Percentiles rank a stretch among this genome's conserved stretches.
Evolutionary conservation across 2,113 vertebrate genomes (phyloP).

Genomic region (Macrotis lagotis): DNA sequence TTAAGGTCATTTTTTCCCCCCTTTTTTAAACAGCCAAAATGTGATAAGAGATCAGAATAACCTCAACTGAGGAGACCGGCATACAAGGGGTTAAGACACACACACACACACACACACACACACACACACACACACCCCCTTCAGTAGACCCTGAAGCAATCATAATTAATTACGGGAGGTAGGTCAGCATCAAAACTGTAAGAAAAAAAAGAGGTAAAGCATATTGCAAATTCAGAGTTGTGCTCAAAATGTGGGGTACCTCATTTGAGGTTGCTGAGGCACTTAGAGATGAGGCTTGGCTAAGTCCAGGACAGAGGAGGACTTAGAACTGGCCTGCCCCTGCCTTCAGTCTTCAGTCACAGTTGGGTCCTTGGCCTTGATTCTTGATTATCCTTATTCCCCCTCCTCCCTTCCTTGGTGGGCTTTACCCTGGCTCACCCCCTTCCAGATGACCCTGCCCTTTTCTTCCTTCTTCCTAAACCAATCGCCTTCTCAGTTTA

Average conservation of each 20-base stretch:
- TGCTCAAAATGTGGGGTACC: not conserved
- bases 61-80: constrained; percentile 56
- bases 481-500: constrained; percentile 81
- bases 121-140: constrained; percentile 59
- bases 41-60: constrained; percentile 72
- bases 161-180: constrained; percentile 71
- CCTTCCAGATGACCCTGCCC: not conserved
- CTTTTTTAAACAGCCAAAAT: constrained; percentile 68
- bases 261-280: not conserved
- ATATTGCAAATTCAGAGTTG: constrained; percentile 9
- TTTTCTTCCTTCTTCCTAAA: constrained; percentile 54
- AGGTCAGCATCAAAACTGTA: constrained; percentile 62
- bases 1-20: constrained; percentile 62
- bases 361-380: not conserved
- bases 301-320: constrained; percentile 23
- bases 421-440: not conserved
- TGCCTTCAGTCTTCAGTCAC: not conserved
- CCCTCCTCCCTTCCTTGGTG: not conserved
- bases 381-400: not conserved
- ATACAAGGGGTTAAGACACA: constrained; percentile 60
- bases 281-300: not conserved
- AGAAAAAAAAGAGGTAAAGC: constrained; percentile 30
- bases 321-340: not conserved
- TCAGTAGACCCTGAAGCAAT: constrained; percentile 57
- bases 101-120: constrained; percentile 59